These are phyloP conservation scores for Dryobates pubescens DNA, from an alignment of 2,797 vertebrate genomes.

Conservation along the genomic window DNA sequence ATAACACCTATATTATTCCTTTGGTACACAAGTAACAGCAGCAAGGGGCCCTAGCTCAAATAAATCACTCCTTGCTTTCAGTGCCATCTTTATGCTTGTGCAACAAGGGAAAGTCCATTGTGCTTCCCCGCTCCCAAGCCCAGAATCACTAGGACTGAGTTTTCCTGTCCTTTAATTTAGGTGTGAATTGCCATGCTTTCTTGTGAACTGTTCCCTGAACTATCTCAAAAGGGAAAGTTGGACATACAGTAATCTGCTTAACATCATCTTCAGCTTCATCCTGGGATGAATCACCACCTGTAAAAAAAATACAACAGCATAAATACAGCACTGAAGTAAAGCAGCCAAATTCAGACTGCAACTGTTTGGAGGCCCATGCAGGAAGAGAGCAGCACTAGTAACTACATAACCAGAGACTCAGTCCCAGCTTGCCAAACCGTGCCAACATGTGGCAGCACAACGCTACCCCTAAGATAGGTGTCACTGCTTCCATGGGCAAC, in stretches of 20 bases:
- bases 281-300: conserved; percentile 98
- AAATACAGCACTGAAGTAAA: not conserved
- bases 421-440: not conserved
- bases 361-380: not conserved
- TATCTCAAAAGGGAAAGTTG: not conserved
- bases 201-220: not conserved
- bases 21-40: not conserved
- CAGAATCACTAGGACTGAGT: not conserved
- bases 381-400: not conserved
- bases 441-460: not conserved
- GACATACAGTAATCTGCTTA: conserved; percentile 94
- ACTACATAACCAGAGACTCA: not conserved
- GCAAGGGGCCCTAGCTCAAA: not conserved
- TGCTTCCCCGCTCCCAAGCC: not conserved
- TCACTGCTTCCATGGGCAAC: not conserved
- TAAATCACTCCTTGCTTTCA: not conserved
- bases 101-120: not conserved
- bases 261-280: conserved; percentile 96
- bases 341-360: not conserved
- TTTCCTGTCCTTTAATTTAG: not conserved
- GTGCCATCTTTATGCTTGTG: not conserved
- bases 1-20: not conserved
- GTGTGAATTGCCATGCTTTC: not conserved
- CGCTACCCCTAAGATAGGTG: not conserved
- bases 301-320: conserved; percentile 8